These are phyloP conservation scores for Drosophila pseudotakahashii DNA, from an alignment of 2,888 invertebrate genomes.

Conservation along the genomic window DNA sequence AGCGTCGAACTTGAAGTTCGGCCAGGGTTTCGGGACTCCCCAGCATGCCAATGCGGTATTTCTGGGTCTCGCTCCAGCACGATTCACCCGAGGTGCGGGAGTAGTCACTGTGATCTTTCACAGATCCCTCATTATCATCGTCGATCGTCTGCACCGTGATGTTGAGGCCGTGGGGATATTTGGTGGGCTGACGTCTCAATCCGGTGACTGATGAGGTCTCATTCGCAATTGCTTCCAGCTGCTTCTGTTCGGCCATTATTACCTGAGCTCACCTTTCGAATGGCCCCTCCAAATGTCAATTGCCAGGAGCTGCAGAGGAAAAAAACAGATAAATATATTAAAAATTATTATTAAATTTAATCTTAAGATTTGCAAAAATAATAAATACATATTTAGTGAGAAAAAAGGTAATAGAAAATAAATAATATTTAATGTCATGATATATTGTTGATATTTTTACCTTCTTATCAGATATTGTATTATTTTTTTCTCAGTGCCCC, in stretches of 20 bases:
- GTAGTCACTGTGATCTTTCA: constrained; percentile 58
- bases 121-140: constrained; percentile 25
- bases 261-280: constrained; percentile 35
- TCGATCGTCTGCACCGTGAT: constrained; percentile 76
- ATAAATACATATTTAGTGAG: too few relatives aligned
- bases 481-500: constrained; percentile 12
- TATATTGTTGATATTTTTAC: too few relatives aligned
- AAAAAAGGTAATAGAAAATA: too few relatives aligned
- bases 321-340: neutral
- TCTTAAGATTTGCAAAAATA: too few relatives aligned
- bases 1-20: constrained; percentile 81
- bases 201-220: constrained; percentile 44
- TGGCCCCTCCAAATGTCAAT: constrained; percentile 32
- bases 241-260: constrained; percentile 54
- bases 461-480: too few relatives aligned
- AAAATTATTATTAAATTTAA: neutral
- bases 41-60: constrained; percentile 76
- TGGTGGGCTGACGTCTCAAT: constrained; percentile 77
- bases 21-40: constrained; percentile 77
- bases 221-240: constrained; percentile 53
- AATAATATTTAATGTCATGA: too few relatives aligned
- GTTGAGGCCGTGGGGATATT: constrained; percentile 80
- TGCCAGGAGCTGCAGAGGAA: constrained; percentile 26
- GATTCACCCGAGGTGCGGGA: constrained; percentile 62
- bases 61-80: constrained; percentile 66